Conservation (phyloP, 2,113 vertebrate species). For the Catagonus wagneri region DNA sequence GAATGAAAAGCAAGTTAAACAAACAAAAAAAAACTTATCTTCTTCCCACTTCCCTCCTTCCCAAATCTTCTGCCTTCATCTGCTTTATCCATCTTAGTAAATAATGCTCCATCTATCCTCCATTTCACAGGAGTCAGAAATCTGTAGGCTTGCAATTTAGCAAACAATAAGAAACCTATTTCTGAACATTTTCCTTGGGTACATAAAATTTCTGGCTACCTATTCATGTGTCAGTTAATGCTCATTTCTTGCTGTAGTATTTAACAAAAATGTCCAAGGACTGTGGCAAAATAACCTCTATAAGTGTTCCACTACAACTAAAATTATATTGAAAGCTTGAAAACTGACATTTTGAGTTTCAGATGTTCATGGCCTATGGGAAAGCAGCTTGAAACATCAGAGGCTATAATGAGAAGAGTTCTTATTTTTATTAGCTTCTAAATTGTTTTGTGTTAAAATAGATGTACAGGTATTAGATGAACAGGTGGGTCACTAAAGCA, state of each 20-base stretch:
- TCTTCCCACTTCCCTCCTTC: neutral
- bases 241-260: slow-evolving; percentile 23
- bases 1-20: neutral
- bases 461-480: neutral
- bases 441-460: neutral
- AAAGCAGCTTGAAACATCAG: neutral
- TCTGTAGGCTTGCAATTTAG: neutral
- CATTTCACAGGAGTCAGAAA: neutral
- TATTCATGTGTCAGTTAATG: neutral
- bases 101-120: neutral
- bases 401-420: neutral
- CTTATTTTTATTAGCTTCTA: neutral
- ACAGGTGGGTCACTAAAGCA: neutral
- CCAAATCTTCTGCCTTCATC: neutral
- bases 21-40: neutral
- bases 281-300: neutral
- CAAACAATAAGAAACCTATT: neutral
- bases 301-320: neutral
- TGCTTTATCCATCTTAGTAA: neutral
- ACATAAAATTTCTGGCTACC: neutral
- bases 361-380: neutral
- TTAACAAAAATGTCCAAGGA: slow-evolving; percentile 33
- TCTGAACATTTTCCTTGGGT: slow-evolving; percentile 33
- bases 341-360: neutral
- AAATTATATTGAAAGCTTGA: neutral